Evolutionary conservation across 2,113 vertebrate genomes (phyloP).

Genomic region (Mirza zaza): DNA sequence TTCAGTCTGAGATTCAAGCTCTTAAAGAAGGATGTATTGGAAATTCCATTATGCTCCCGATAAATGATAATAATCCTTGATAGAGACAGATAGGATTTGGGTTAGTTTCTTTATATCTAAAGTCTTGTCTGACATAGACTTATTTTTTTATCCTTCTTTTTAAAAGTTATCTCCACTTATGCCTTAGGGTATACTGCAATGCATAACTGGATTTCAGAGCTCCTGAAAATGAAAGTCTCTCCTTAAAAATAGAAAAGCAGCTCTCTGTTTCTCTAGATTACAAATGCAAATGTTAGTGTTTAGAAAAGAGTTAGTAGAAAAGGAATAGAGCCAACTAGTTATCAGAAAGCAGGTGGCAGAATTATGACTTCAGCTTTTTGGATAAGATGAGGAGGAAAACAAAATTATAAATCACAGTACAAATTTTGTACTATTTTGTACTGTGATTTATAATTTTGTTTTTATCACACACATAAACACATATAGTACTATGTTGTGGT

Average conservation of each 20-base stretch:
- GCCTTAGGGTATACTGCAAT: neutral
- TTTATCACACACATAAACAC: neutral
- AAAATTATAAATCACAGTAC: neutral
- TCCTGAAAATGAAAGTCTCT: neutral
- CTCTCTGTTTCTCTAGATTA: slow-evolving; percentile 3
- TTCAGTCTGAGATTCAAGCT: neutral
- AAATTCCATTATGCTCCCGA: neutral
- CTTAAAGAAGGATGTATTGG: neutral
- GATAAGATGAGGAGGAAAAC: slow-evolving; percentile 20
- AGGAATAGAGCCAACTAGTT: neutral
- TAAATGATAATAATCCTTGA: neutral
- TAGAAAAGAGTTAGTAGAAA: neutral
- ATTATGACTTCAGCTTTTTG: slow-evolving; percentile 29
- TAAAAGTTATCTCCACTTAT: neutral
- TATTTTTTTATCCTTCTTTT: neutral
- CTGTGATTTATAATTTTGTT: neutral
- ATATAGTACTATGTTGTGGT: neutral
- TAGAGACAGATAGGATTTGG: neutral
- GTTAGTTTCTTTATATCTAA: slow-evolving; percentile 29
- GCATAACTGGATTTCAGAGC: neutral
- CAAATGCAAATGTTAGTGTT: slow-evolving; percentile 16
- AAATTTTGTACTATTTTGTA: slow-evolving; percentile 1
- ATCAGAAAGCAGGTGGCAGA: slow-evolving; percentile 12
- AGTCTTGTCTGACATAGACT: neutral
- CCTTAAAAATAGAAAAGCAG: neutral